A percentile compares a stretch with the other conserved stretches of the same genome.
These are phyloP conservation scores for Hyphantria cunea DNA, from an alignment of 1,140 invertebrate genomes.

Conservation along the genomic window DNA sequence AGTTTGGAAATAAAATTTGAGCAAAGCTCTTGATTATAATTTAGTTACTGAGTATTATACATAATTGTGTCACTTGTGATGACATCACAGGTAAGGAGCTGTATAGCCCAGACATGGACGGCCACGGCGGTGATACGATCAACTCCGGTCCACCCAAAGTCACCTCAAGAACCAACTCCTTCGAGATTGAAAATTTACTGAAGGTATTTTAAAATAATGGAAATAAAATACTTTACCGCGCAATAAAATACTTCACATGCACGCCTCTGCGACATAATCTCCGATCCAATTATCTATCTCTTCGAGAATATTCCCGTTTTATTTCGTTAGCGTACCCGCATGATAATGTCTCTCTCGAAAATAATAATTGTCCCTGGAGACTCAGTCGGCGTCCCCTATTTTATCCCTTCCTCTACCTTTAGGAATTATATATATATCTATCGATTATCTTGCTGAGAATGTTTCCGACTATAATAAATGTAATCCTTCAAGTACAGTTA, in stretches of 20 bases:
- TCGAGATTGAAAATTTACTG: conserved; percentile 94
- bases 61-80: conserved; percentile 2
- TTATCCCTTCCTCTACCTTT: conserved; percentile 34
- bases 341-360: conserved; percentile 48
- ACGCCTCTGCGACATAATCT: conserved; percentile 48
- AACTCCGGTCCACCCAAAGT: conserved; percentile 81
- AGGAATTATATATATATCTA: conserved; percentile 22
- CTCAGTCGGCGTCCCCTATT: conserved; percentile 39
- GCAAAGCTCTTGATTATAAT: background rate
- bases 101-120: conserved; percentile 86
- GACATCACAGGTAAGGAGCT: conserved; percentile 84
- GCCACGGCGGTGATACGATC: conserved; percentile 50
- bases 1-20: background rate
- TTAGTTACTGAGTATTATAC: background rate
- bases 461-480: conserved; percentile 9
- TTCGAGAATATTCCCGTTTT: conserved; percentile 43
- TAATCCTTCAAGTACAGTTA: conserved; percentile 11
- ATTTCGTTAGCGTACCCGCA: conserved; percentile 47
- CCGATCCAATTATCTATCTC: conserved; percentile 47
- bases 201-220: conserved; percentile 80
- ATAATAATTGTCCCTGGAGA: conserved; percentile 49
- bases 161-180: conserved; percentile 92
- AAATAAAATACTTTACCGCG: conserved; percentile 39
- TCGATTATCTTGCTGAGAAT: conserved; percentile 19
- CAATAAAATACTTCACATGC: conserved; percentile 47